phyloP scores from a whole-genome alignment of 1,140 invertebrate species.

The Fopius arisanus region DNA sequence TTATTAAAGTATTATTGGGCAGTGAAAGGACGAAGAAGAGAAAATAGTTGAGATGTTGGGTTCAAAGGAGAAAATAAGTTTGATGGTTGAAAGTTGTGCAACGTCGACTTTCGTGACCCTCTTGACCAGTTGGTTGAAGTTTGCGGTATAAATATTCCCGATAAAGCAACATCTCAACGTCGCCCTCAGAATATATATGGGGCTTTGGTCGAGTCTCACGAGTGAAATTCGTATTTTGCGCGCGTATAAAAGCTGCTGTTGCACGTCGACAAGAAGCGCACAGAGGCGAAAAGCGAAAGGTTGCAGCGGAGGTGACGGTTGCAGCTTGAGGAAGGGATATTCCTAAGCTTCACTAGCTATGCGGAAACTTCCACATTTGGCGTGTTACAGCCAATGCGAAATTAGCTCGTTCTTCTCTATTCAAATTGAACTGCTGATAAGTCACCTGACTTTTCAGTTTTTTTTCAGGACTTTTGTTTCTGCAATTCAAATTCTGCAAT shows the following conservation, averaged over 20 bases:
- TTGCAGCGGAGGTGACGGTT: not conserved
- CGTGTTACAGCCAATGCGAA: not conserved
- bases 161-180: conserved; percentile 8
- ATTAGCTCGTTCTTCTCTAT: not conserved
- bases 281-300: not conserved
- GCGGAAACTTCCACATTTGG: not conserved
- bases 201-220: not conserved
- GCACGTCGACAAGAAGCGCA: conserved; percentile 4
- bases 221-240: conserved; percentile 10
- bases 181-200: not conserved
- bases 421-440: not conserved
- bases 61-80: not conserved
- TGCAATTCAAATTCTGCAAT: too few species aligned
- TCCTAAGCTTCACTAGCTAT: not conserved
- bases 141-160: conserved; percentile 13
- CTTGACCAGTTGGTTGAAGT: not conserved
- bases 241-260: not conserved
- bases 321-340: not conserved
- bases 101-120: not conserved
- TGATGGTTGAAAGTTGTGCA: not conserved
- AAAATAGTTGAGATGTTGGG: not conserved
- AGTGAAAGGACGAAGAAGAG: not conserved
- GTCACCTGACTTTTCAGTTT: not conserved
- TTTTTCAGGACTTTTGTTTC: too few species aligned
- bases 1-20: too few species aligned